phyloP scores from a whole-genome alignment of 2,113 vertebrate genomes.

The Cheilinus undulatus region DNA sequence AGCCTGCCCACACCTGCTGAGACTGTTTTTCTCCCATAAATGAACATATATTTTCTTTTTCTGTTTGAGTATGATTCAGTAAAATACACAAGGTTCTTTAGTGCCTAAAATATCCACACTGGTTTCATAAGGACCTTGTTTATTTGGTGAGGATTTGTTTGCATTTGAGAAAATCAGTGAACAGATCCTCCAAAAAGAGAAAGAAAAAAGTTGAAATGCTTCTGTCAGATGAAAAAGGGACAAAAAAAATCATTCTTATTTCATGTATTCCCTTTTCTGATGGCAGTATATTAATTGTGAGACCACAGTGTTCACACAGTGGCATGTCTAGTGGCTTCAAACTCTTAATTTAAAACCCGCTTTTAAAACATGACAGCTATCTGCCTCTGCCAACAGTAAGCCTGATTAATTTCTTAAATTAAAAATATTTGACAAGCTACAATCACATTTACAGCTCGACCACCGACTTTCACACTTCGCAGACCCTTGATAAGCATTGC shows the following conservation, averaged over 20 bases:
- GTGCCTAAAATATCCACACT: neutral
- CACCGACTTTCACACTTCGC: neutral
- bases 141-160: neutral
- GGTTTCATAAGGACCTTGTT: neutral
- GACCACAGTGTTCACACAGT: neutral
- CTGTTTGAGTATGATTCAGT: neutral
- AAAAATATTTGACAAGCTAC: conserved; percentile 15
- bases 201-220: neutral
- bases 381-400: neutral
- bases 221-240: neutral
- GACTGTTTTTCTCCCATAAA: conserved; percentile 3
- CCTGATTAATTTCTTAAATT: neutral
- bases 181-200: neutral
- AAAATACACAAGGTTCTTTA: conserved; percentile 2
- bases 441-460: neutral
- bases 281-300: conserved; percentile 2
- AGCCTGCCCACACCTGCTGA: conserved; percentile 20
- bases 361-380: neutral
- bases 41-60: conserved; percentile 8
- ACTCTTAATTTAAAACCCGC: neutral
- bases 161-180: neutral
- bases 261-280: conserved; percentile 14
- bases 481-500: neutral
- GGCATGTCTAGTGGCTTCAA: neutral
- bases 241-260: neutral